Evolutionary conservation across 1,140 invertebrate species (phyloP).

Genomic region (Agrilus planipennis): DNA sequence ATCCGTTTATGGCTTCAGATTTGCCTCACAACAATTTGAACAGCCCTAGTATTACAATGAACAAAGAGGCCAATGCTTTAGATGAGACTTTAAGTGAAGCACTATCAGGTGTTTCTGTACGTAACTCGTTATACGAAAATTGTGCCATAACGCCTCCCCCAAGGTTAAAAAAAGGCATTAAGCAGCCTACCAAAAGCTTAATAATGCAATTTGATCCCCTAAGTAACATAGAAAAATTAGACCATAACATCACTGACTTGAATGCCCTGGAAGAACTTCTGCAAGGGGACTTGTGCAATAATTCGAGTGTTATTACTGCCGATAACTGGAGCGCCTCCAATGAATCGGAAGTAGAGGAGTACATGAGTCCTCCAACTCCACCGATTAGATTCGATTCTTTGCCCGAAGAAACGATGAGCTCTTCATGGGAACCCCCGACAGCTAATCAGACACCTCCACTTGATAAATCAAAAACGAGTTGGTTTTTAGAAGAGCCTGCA

Average conservation of each 20-base stretch:
- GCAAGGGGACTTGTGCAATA: slow-evolving; percentile 29
- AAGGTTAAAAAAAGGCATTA: slow-evolving; percentile 4
- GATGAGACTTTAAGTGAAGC: no score
- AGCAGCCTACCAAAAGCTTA: slow-evolving; percentile 24
- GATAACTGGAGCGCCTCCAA: slow-evolving; percentile 31
- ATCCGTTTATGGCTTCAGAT: no score
- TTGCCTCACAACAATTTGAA: no score
- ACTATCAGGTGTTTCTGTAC: slow-evolving; percentile 3
- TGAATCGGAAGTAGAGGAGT: slow-evolving; percentile 29
- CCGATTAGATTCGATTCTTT: slow-evolving; percentile 39
- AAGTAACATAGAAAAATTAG: slow-evolving; percentile 6
- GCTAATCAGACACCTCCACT: slow-evolving; percentile 5
- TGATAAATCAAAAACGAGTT: slow-evolving; percentile 19
- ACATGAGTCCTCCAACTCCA: slow-evolving; percentile 36
- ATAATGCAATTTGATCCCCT: slow-evolving; percentile 32
- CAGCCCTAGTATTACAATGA: neutral
- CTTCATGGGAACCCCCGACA: no score
- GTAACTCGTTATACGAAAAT: slow-evolving; percentile 25
- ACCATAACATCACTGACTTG: slow-evolving; percentile 14
- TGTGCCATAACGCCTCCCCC: slow-evolving; percentile 11
- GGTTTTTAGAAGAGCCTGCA: slow-evolving; percentile 14
- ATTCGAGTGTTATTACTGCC: slow-evolving; percentile 22
- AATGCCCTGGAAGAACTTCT: slow-evolving; percentile 28
- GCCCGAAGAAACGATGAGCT: slow-evolving; percentile 21
- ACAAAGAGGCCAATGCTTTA: no score